phyloP scores from a whole-genome alignment of 2,888 invertebrate genomes.

The Metalampra italica region DNA sequence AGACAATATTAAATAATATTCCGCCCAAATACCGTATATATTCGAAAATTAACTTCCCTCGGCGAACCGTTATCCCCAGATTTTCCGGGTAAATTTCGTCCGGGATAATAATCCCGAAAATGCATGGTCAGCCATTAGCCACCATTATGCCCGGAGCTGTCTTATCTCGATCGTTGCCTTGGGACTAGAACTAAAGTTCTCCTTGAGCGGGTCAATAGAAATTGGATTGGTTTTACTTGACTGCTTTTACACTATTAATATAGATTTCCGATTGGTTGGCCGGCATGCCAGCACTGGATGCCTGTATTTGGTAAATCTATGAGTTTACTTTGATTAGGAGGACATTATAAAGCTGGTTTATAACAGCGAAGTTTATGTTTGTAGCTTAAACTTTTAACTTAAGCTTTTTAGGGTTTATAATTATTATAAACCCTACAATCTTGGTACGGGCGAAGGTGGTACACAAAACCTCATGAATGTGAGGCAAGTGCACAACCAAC shows the following conservation, averaged over 20 bases:
- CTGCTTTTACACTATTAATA: conserved; percentile 49
- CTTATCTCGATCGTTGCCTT: neutral
- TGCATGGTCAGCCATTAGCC: conserved; percentile 46
- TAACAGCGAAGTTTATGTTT: no score
- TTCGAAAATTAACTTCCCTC: conserved; percentile 48
- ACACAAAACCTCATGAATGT: no score
- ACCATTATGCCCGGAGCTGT: conserved; percentile 25
- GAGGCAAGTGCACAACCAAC: no score
- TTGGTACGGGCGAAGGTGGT: no score
- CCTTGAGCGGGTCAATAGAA: conserved; percentile 18
- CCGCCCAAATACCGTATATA: conserved; percentile 33
- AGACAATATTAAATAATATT: conserved; percentile 2
- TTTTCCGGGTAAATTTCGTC: conserved; percentile 44
- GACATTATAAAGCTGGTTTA: neutral
- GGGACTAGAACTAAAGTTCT: neutral
- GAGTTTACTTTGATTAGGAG: neutral
- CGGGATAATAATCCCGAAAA: conserved; percentile 48
- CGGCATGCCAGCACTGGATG: conserved; percentile 40
- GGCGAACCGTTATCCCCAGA: conserved; percentile 27
- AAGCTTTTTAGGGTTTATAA: no score
- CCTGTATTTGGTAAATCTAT: conserved; percentile 14
- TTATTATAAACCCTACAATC: no score
- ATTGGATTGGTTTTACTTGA: conserved; percentile 25
- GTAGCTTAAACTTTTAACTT: no score
- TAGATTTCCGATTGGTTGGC: conserved; percentile 37